A percentile compares a stretch with the other conserved stretches of the same genome.
These are phyloP conservation scores for Thalassophryne amazonica DNA, from an alignment of 2,797 vertebrate species.

Conservation along the genomic window DNA sequence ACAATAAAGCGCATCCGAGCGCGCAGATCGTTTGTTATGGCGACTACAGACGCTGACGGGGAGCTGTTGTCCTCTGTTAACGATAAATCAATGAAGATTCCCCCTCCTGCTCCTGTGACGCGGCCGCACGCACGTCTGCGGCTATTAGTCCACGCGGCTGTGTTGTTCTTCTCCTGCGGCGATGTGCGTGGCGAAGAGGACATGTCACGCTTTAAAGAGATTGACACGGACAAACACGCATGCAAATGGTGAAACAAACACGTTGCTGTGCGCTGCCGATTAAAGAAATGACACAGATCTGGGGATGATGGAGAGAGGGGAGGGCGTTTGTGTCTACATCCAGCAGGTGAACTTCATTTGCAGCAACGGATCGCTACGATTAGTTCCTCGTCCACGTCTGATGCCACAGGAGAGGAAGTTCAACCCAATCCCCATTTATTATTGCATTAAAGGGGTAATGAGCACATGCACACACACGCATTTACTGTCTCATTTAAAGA, in stretches of 20 bases:
- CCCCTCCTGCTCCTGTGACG: constrained; percentile 52
- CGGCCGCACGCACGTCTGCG: constrained; percentile 21
- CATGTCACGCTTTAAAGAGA: constrained; percentile 78
- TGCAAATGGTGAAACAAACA: constrained; percentile 18
- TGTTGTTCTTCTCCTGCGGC: constrained; percentile 55
- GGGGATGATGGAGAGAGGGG: constrained; percentile 21
- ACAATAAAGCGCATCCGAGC: constrained; percentile 90
- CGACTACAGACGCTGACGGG: constrained; percentile 75
- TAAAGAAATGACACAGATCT: constrained; percentile 14
- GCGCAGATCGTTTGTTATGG: constrained; percentile 89
- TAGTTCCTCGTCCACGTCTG: constrained; percentile 48
- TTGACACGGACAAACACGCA: constrained; percentile 65
- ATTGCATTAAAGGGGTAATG: constrained; percentile 66
- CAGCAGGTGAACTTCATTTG: constrained; percentile 68
- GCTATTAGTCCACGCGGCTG: constrained; percentile 63
- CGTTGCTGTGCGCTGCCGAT: constrained; percentile 40
- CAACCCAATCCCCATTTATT: constrained; percentile 52
- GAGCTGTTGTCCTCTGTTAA: constrained; percentile 80
- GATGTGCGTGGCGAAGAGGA: constrained; percentile 74
- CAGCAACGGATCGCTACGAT: constrained; percentile 57
- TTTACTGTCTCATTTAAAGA: constrained; percentile 65
- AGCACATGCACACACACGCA: constrained; percentile 47
- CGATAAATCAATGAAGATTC: constrained; percentile 80
- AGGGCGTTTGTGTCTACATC: constrained; percentile 12
- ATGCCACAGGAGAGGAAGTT: constrained; percentile 51